Base-by-base conservation (phyloP, 2,888 invertebrate species). In the Cordilura impudica region DNA sequence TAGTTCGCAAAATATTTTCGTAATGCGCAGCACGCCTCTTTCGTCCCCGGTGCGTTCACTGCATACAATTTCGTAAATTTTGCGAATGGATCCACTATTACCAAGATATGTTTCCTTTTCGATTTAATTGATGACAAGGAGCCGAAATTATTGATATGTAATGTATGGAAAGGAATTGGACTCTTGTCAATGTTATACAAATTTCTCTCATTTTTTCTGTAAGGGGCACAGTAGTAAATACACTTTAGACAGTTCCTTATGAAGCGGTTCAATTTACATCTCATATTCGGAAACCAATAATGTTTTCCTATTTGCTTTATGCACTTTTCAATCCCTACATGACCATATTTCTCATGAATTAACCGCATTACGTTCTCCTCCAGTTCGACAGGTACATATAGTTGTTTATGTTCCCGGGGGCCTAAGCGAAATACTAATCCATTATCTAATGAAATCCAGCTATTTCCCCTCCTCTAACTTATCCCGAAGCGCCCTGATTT, bases 251-350 rank as follows among this genome's bases (percentile, higher is more conserved):
- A 74, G n/a, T 23, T 67, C 21, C n/a, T 75, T 31, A 29, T 69
- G 49, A 4, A 61, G 53, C 6, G 26, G 5, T 54, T 47, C 43
- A 12, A 5, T 10, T 56, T 56, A n/a, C n/a, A n/a, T n/a, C n/a
- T n/a, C n/a, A n/a, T n/a, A n/a, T n/a, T n/a, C n/a, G n/a, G n/a
- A n/a, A 2, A 31, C 29, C 29, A 31, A 16, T 49, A 49, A 12
- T 49, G 19, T 10, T 12, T 49, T 10, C 19, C 4, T 43, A 81
- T 47, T 19, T 71, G 49, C 12, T 85, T 56, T 72, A 84, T 84
- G 86, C 86, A 87, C 18, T 85, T 79, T 6, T 86, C 85, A 29
- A 82, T 85, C 78, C 79, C 81, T 70, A 69, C 83, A 74, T 60
- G 82, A 67, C 79, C 72, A 73, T 76, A 80, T 81, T 58, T 79